A percentile compares a stretch with the other conserved stretches of the same genome.
phyloP scores from a whole-genome alignment of 1,140 invertebrate genomes.

The Panulirus ornatus region DNA sequence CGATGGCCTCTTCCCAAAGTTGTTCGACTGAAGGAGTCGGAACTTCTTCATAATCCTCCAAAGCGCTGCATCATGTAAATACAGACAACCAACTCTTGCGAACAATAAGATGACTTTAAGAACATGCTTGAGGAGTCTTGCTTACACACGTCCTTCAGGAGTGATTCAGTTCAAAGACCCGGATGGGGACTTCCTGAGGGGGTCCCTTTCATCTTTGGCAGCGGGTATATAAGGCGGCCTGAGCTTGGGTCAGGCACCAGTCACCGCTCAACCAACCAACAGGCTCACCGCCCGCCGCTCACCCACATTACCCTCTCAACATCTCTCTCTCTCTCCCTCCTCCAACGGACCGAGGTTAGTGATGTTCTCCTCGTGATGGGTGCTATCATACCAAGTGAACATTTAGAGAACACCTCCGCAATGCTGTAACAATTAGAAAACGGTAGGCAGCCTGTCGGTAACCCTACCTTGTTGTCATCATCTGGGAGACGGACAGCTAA shows the following conservation, averaged over 20 bases:
- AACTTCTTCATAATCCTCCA: too few species aligned
- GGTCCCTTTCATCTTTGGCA: conserved; percentile 12
- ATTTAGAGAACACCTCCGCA: too few species aligned
- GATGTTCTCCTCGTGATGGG: too few species aligned
- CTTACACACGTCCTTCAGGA: background rate
- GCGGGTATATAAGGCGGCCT: conserved; percentile 18
- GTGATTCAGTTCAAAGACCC: background rate
- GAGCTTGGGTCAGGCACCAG: conserved; percentile 1
- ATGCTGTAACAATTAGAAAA: too few species aligned
- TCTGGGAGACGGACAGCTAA: too few species aligned
- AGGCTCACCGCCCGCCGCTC: background rate
- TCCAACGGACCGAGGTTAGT: background rate
- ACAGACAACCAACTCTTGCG: too few species aligned
- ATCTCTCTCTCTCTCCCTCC: background rate
- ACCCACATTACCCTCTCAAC: background rate
- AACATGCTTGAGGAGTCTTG: background rate
- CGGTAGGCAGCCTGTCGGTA: too few species aligned
- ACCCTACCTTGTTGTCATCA: too few species aligned
- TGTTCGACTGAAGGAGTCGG: too few species aligned
- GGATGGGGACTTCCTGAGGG: background rate
- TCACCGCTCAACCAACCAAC: background rate
- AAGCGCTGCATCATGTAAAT: too few species aligned
- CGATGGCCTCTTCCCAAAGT: too few species aligned
- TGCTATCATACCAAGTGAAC: too few species aligned
- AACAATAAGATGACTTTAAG: background rate